phyloP scores from a whole-genome alignment of 2,797 vertebrate species.

The Malacoraja senta region DNA sequence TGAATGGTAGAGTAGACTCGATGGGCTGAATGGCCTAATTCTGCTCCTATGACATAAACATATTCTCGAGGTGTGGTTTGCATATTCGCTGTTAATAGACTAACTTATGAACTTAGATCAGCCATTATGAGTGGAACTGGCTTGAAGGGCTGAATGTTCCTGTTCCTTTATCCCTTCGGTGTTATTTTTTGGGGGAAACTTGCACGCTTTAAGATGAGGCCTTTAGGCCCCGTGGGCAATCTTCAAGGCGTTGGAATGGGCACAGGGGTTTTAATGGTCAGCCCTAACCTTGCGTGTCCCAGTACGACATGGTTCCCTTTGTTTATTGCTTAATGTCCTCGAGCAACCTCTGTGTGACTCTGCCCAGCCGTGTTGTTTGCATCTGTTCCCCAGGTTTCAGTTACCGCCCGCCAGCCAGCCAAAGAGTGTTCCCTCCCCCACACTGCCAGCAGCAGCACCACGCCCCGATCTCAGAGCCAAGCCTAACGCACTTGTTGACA shows the following conservation, averaged over 20 bases:
- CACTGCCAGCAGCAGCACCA: not conserved
- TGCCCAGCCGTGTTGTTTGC: not conserved
- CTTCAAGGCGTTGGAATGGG: not conserved
- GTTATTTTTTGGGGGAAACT: no score
- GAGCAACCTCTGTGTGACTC: conserved; percentile 2
- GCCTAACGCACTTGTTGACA: not conserved
- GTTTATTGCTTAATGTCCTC: conserved; percentile 15
- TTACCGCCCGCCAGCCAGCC: not conserved
- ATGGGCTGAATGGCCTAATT: no score
- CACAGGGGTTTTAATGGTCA: not conserved
- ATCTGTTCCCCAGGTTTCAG: conserved; percentile 35
- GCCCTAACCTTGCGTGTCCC: not conserved
- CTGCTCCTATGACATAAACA: no score
- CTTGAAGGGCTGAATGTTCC: no score
- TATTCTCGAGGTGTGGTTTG: no score
- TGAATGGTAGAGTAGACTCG: no score
- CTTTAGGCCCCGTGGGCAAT: not conserved
- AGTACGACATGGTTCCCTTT: not conserved
- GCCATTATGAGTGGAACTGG: no score
- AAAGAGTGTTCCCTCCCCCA: not conserved
- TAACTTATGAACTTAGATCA: no score
- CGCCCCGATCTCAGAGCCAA: not conserved
- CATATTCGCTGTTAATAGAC: no score
- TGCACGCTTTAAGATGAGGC: no score
- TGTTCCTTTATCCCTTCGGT: no score